phyloP scores from a whole-genome alignment of 2,113 vertebrate genomes.

The Sinocyclocheilus maitianheensis region DNA sequence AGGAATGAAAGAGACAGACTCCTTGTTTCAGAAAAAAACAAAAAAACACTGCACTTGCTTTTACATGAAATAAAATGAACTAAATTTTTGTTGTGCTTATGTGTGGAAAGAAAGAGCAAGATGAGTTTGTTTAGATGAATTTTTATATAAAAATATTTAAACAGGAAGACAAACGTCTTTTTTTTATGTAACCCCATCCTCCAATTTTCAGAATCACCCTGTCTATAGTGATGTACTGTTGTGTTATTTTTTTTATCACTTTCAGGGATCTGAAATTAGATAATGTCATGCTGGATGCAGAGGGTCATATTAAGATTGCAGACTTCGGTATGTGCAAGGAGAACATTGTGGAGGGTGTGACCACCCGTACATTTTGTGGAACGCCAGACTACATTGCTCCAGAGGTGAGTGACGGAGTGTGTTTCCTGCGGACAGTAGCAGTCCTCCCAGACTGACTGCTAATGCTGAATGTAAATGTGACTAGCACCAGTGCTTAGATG shows the following conservation, averaged over 20 bases:
- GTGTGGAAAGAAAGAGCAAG: not conserved
- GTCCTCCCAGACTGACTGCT: not conserved
- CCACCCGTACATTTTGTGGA: constrained; percentile 95
- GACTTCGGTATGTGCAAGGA: constrained; percentile 99
- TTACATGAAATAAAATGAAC: not conserved
- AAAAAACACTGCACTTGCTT: not conserved
- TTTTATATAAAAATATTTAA: not conserved
- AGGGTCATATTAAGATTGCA: constrained; percentile 81
- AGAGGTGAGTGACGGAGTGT: constrained; percentile 78
- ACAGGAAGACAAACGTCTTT: not conserved
- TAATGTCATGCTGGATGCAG: constrained; percentile 24
- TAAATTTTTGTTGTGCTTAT: not conserved
- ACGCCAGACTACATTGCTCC: constrained; percentile 98
- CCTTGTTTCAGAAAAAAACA: not conserved
- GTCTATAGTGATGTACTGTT: not conserved
- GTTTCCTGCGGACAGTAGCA: not conserved
- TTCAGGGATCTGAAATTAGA: constrained; percentile 66
- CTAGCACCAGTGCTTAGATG: not conserved
- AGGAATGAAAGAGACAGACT: not conserved
- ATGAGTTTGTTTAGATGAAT: not conserved
- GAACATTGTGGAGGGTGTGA: constrained; percentile 86
- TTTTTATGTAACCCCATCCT: not conserved
- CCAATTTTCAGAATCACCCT: constrained; percentile 75
- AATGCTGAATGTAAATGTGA: constrained; percentile 6
- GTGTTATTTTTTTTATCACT: not conserved